Base-by-base conservation (phyloP, 1,140 invertebrate genomes). In the Neodiprion pinetum region DNA sequence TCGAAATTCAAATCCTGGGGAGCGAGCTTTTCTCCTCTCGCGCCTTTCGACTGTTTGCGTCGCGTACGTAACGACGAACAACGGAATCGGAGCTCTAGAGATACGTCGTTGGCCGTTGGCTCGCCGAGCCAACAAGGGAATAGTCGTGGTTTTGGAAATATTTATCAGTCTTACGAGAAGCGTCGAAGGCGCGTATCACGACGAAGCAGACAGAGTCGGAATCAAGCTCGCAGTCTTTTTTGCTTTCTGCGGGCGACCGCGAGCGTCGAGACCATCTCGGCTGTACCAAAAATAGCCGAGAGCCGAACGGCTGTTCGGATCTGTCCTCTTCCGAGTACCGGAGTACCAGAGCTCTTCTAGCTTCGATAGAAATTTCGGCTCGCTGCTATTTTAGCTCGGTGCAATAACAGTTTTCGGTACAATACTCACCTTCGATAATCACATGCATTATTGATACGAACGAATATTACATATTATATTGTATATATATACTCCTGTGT, bases 261-360 rank as follows among this genome's bases (percentile, higher is more conserved):
- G 48, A 23, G 40, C 83, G 83, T 84, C 83, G 80, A 77, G 79
- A 61, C 53, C 53, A 61, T 61, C 53, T 61, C 53, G 53, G 28
- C 28, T 40, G n/a, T 9, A 82, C 82, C 82, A 81, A 84, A 85
- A 85, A 85, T 85, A 85, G 81, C 81, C 78, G 74, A 70, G 76
- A 74, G 78, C 79, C 75, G 72, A 17, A 12, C 11, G n/a, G 53
- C 11, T 12, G 11, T 12, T 12, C 53, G 11, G 53, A 14, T 61
- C 77, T 75, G 74, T 75, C 75, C 71, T 77, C 76, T 79, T 75
- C 50, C 71, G 75, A 76, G 73, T 50, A 71, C 72, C 72, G 75
- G 73, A 74, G 75, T 79, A 78, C 76, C 81, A 84, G 76, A 85
- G 79, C 78, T 80, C 79, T 76, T 79, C 76, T 72, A 81, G 78